phyloP scores from a whole-genome alignment of 2,888 invertebrate genomes.

The Hemistola chrysoprasaria region DNA sequence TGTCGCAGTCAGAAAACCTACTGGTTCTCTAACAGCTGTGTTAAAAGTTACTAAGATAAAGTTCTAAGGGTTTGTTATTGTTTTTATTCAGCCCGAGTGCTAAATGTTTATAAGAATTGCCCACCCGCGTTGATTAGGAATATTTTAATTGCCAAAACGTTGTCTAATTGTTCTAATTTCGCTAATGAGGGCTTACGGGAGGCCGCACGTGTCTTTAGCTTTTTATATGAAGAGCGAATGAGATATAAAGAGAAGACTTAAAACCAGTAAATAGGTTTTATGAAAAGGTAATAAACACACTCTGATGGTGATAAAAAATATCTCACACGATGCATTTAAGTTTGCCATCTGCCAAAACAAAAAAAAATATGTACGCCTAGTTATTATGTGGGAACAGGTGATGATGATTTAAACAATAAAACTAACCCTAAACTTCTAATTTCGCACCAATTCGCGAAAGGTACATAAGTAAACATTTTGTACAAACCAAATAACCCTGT shows the following conservation, averaged over 20 bases:
- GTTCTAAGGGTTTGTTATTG: conserved; percentile 8
- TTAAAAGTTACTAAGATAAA: conserved; percentile 10
- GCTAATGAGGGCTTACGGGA: conserved; percentile 15
- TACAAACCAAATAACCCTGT: too few species aligned
- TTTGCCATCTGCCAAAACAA: too few species aligned
- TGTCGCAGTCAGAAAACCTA: conserved; percentile 9
- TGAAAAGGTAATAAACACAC: too few species aligned
- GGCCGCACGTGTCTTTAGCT: conserved; percentile 11
- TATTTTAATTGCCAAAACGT: conserved; percentile 23
- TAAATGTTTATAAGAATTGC: conserved; percentile 20
- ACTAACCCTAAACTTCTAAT: too few species aligned
- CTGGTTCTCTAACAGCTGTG: not conserved
- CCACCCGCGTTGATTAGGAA: conserved; percentile 30
- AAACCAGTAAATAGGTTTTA: too few species aligned
- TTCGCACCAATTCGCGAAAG: too few species aligned
- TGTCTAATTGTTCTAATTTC: conserved; percentile 8
- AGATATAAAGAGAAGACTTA: not conserved
- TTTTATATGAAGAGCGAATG: conserved; percentile 2
- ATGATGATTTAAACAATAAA: too few species aligned
- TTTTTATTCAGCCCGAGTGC: conserved; percentile 6
- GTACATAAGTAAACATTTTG: too few species aligned
- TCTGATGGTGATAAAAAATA: too few species aligned
- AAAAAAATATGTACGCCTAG: too few species aligned
- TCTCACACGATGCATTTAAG: too few species aligned
- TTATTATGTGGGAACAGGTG: too few species aligned